These are phyloP conservation scores for Rhabdomys pumilio DNA, from an alignment of 2,797 vertebrate species.

Conservation along the genomic window DNA sequence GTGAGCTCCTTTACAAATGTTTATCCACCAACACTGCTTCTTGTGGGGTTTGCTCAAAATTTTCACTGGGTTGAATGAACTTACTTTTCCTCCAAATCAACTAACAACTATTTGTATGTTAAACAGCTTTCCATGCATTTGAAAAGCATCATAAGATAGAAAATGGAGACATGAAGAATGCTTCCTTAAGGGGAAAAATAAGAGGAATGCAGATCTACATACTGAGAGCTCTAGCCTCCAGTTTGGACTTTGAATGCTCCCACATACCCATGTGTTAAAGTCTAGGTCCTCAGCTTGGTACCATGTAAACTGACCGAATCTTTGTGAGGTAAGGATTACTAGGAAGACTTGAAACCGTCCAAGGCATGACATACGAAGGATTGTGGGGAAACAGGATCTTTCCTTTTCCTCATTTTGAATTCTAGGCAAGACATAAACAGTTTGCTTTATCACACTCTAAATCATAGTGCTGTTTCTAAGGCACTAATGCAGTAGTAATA, in stretches of 20 bases:
- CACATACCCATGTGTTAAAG: too few species aligned
- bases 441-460: too few species aligned
- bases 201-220: neutral
- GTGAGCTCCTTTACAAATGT: neutral
- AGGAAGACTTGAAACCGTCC: too few species aligned
- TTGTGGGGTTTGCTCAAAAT: neutral
- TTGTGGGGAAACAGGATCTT: too few species aligned
- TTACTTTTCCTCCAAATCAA: neutral
- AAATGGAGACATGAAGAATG: neutral
- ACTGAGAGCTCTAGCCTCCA: neutral
- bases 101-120: neutral
- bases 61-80: neutral
- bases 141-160: neutral
- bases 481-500: neutral
- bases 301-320: accelerated
- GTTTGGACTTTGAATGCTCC: neutral
- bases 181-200: neutral
- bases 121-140: neutral
- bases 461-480: neutral
- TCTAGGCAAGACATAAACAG: accelerated
- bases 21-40: neutral
- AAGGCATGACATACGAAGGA: neutral
- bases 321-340: neutral
- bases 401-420: neutral
- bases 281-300: neutral